These are phyloP conservation scores for Tipula unca DNA, from an alignment of 2,888 invertebrate species.

Conservation along the genomic window DNA sequence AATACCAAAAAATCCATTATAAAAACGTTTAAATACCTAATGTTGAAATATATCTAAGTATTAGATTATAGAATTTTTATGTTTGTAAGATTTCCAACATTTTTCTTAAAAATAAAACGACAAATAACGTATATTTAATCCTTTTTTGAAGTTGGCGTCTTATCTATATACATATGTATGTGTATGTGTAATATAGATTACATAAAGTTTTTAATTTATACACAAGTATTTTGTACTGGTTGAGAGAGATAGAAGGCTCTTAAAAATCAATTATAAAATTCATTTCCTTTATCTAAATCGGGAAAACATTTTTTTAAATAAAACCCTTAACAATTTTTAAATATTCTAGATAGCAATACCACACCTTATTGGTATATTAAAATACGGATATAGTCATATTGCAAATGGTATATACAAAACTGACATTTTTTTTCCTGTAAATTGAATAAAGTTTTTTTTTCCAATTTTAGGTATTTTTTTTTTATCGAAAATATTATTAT, in stretches of 20 bases:
- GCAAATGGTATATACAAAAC: neutral
- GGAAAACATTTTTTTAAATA: neutral
- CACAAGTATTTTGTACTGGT: neutral
- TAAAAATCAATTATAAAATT: neutral
- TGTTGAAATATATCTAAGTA: neutral
- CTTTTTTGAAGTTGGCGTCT: neutral
- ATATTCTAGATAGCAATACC: neutral
- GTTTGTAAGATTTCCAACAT: neutral
- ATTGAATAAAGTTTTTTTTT: neutral
- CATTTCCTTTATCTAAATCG: neutral
- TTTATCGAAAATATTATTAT: neutral
- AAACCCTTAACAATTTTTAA: neutral
- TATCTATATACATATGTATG: neutral
- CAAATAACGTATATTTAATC: neutral
- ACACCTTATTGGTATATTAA: neutral
- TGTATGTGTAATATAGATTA: neutral
- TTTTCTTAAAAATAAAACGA: neutral
- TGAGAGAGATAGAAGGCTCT: neutral
- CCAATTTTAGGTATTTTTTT: neutral
- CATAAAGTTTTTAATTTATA: neutral
- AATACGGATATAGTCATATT: neutral
- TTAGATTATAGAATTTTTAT: neutral
- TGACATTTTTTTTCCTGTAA: neutral
- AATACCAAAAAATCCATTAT: neutral
- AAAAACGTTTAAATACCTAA: neutral